phyloP scores from a whole-genome alignment of 2,888 invertebrate genomes.

The Ectobius pallidus region DNA sequence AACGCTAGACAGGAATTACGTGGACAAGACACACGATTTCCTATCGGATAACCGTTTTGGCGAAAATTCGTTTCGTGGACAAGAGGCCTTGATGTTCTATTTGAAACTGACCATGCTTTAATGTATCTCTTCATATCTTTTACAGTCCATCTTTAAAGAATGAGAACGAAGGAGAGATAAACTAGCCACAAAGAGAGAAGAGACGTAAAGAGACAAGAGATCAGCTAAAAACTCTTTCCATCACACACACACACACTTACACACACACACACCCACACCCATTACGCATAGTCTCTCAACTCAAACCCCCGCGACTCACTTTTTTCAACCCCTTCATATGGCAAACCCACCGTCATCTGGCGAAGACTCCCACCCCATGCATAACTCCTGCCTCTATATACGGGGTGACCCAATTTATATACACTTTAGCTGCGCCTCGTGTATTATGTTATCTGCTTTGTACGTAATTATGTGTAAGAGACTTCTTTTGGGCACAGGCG shows the following conservation, averaged over 20 bases:
- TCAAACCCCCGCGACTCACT: not conserved
- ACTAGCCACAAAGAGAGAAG: no score
- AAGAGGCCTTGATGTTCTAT: no score
- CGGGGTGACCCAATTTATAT: not conserved
- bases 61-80: no score
- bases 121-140: not conserved
- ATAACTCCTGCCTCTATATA: not conserved
- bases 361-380: not conserved
- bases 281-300: no score
- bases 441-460: not conserved
- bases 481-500: no score
- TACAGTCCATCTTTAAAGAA: not conserved
- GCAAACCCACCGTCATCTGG: slow-evolving; percentile 24
- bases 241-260: no score
- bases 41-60: no score
- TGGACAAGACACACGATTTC: no score
- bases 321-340: slow-evolving; percentile 7
- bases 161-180: no score
- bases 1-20: no score
- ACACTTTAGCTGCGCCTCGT: not conserved
- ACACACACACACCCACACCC: no score
- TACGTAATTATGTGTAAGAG: no score
- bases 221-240: not conserved
- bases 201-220: not conserved
- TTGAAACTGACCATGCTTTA: not conserved